phyloP scores from a whole-genome alignment of 2,797 vertebrate species.

The Parauchenoglanis punctatus region DNA sequence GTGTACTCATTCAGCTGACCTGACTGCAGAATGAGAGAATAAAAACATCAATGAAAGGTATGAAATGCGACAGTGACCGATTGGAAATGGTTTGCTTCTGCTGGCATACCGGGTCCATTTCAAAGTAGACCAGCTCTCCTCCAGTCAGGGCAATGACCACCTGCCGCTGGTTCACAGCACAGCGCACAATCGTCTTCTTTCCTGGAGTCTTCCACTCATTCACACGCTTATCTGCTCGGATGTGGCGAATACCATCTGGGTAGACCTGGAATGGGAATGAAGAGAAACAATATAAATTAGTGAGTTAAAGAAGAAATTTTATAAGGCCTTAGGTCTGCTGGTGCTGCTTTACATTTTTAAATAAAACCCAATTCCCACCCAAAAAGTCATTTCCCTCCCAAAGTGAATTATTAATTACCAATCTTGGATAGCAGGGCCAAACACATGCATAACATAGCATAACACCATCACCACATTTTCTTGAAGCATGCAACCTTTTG shows the following conservation, averaged over 20 bases:
- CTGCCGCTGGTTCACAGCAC: conserved; percentile 97
- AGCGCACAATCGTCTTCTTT: conserved; percentile 97
- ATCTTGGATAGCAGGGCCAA: neutral
- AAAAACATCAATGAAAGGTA: neutral
- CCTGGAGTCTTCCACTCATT: conserved; percentile 99
- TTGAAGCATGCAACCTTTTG: neutral
- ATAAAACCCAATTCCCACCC: neutral
- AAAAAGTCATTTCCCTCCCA: neutral
- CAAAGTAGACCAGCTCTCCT: conserved; percentile 97
- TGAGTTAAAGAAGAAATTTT: neutral
- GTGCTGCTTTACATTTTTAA: neutral
- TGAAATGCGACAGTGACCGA: neutral
- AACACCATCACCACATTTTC: neutral
- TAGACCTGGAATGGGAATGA: conserved; percentile 82
- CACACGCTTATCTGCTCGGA: conserved; percentile 96
- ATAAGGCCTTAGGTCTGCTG: neutral
- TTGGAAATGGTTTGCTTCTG: neutral
- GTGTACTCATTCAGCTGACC: conserved; percentile 98
- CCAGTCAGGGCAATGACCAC: conserved; percentile 97
- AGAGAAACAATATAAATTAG: neutral
- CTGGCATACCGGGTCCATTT: conserved; percentile 94
- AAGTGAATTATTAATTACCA: neutral
- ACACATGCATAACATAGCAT: neutral
- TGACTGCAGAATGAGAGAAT: conserved; percentile 73
- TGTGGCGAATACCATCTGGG: conserved; percentile 96